Conservation (phyloP, 2,113 vertebrate genomes). For the Misgurnus anguillicaudatus region DNA sequence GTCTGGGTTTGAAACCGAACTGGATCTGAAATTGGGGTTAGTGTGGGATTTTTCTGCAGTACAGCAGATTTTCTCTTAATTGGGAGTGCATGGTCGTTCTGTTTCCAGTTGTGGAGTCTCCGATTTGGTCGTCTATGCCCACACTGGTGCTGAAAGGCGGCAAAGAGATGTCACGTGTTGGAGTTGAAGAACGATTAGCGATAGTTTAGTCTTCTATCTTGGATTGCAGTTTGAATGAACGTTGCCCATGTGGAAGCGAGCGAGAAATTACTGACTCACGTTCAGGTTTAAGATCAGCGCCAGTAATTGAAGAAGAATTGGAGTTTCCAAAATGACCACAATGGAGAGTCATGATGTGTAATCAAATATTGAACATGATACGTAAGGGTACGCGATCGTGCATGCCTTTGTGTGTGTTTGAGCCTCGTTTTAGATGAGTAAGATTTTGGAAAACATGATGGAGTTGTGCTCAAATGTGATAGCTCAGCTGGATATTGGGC, state of each 20-base stretch:
- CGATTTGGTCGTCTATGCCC: constrained; percentile 39
- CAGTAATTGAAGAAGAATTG: constrained; percentile 3
- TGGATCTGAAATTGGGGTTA: constrained; percentile 71
- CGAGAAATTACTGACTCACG: constrained; percentile 20
- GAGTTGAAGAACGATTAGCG: not conserved
- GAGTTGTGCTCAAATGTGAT: constrained; percentile 18
- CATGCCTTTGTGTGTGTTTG: constrained; percentile 4
- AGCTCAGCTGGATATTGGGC: not conserved
- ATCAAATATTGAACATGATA: constrained; percentile 2
- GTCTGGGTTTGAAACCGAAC: constrained; percentile 50
- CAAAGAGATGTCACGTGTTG: constrained; percentile 51
- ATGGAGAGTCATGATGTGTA: not conserved
- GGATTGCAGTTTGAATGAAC: not conserved
- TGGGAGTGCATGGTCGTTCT: constrained; percentile 57
- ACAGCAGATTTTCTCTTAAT: constrained; percentile 62
- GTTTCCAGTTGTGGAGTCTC: constrained; percentile 45
- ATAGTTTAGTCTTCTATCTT: constrained; percentile 5
- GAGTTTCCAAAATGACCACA: constrained; percentile 18
- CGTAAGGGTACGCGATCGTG: not conserved
- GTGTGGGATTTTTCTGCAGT: constrained; percentile 64
- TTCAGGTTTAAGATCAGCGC: constrained; percentile 7
- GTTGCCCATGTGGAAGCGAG: constrained; percentile 24
- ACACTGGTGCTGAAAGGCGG: constrained; percentile 1
- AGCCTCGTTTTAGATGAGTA: constrained; percentile 14
- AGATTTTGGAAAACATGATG: not conserved